Evolutionary conservation across 2,797 vertebrate genomes (phyloP), one percentile per base, ranked within the genome.

Genomic region (Artibeus lituratus): DNA sequence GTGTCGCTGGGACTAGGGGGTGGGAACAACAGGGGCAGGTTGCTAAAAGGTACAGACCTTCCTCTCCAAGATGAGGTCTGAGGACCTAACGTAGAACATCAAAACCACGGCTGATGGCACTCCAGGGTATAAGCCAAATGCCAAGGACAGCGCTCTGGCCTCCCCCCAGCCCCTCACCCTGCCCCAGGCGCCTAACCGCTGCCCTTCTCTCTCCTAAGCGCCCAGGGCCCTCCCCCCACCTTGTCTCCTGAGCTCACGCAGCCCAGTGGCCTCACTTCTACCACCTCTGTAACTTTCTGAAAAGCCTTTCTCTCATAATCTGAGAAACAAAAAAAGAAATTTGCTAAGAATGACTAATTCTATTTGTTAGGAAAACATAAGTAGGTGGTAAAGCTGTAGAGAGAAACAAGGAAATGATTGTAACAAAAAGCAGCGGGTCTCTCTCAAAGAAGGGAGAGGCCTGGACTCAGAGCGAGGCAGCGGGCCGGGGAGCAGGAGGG

Each of bases 41-140:
- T 15, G 65, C 37, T 55, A 32, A 72, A 37, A 77, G 19, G 57
- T 16, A 51, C 18, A 22, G 5, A 37, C 16, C 15, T 39, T 22
- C 44, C 32, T n/a, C 57, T 32, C 2, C 22, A 51, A 47, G 39
- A 26, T 26, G 42, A 72, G 16, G 11, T 37, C 69, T 42, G 42
- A 91, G 69, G 19, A 14, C 16, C 69, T 51, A 9, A 24, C 5
- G 9, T 32, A 19, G 29, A 82, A 39, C 18, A 22, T 9, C 9
- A 6, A 24, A 9, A 8, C 67, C 8, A 3, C 1, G 12, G 53
- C 1, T 51, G 67, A 19, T 5, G 35, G 16, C 16, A 32, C 67
- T 5, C 2, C 4, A 3, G 11, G 49, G 37, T 21, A 0, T 8
- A 3, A 73, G 3, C n/a, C n/a, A n/a, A n/a, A n/a, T n/a, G 22